A percentile compares a stretch with the other conserved stretches of the same genome.
Evolutionary conservation across 2,113 vertebrate species (phyloP).

Genomic region (Upupa epops): DNA sequence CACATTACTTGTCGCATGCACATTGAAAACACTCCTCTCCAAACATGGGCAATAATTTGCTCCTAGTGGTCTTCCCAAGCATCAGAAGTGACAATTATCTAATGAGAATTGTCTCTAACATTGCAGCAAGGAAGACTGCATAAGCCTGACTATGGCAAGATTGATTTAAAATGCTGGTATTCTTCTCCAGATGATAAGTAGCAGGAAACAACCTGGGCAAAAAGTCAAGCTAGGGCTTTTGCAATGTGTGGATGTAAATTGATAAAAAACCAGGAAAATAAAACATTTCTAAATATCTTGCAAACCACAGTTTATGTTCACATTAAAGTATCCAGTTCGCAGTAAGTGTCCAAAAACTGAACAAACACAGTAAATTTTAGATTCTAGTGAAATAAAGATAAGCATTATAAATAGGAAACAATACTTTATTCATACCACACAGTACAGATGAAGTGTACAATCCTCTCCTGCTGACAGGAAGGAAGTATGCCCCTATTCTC

Average conservation of each 20-base stretch:
- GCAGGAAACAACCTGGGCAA: not conserved
- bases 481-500: not conserved
- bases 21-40: not conserved
- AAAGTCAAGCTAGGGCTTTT: not conserved
- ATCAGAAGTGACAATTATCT: not conserved
- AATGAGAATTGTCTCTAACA: not conserved
- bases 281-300: not conserved
- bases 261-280: not conserved
- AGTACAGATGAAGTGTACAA: not conserved
- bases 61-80: not conserved
- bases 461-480: not conserved
- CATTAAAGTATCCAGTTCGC: not conserved
- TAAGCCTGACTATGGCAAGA: not conserved
- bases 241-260: not conserved
- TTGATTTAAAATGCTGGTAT: not conserved
- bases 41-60: not conserved
- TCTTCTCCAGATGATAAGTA: not conserved
- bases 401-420: fast-evolving
- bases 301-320: not conserved
- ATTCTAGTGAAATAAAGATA: not conserved
- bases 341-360: not conserved
- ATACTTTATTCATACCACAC: not conserved
- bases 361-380: not conserved
- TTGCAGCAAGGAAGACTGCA: not conserved
- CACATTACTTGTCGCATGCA: not conserved